Percentiles rank a stretch among this genome's conserved stretches.
Evolutionary conservation across 2,797 vertebrate genomes (phyloP).

Genomic region (Enoplosus armatus): DNA sequence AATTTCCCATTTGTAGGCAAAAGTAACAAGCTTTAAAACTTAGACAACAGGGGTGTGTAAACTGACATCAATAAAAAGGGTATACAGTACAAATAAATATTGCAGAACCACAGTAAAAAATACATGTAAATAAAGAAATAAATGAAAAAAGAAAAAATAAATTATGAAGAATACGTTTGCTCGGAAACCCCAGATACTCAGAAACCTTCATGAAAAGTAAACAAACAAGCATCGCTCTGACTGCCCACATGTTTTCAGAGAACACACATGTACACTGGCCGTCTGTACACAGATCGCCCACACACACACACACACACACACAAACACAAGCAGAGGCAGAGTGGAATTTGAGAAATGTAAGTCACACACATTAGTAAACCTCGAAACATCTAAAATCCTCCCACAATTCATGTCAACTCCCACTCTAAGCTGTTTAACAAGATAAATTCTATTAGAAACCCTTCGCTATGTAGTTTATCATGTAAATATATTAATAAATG

Average conservation of each 20-base stretch:
- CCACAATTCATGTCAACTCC: constrained; percentile 56
- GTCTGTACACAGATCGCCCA: constrained; percentile 73
- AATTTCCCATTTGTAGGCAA: neutral
- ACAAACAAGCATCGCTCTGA: constrained; percentile 24
- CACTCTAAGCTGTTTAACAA: constrained; percentile 33
- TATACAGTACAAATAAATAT: neutral
- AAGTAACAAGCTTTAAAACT: neutral
- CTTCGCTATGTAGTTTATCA: neutral
- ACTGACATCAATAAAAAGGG: neutral
- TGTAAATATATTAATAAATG: neutral
- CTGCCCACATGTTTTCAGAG: constrained; percentile 40
- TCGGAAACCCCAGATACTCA: neutral
- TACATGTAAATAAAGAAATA: neutral
- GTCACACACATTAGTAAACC: constrained; percentile 69
- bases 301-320: constrained; percentile 44
- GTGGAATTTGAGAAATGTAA: constrained; percentile 75
- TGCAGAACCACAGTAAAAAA: neutral
- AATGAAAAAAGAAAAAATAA: neutral
- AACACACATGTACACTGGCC: constrained; percentile 70
- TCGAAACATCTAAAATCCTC: constrained; percentile 56
- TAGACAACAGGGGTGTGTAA: neutral
- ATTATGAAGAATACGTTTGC: neutral
- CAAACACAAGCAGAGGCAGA: constrained; percentile 56
- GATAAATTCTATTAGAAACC: constrained; percentile 8
- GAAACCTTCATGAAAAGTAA: constrained; percentile 17